These are phyloP conservation scores for Triplophysa yarkandensis DNA, from an alignment of 2,797 vertebrate genomes.

Conservation along the genomic window DNA sequence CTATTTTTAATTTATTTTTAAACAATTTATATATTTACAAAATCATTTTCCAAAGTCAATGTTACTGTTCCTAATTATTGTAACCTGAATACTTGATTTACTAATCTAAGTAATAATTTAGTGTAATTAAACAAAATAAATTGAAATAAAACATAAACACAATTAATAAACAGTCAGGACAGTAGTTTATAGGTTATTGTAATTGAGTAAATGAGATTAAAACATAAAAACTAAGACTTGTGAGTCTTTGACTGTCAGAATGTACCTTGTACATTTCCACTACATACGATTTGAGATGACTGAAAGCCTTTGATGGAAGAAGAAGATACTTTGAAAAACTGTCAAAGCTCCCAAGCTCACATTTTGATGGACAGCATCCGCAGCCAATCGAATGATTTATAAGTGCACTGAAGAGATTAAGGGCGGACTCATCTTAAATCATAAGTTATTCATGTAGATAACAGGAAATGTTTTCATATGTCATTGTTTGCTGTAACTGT, in stretches of 20 bases:
- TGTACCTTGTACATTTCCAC: neutral
- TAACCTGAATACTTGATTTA: too few species aligned
- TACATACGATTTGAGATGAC: neutral
- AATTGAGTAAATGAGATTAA: too few species aligned
- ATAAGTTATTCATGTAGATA: conserved; percentile 38
- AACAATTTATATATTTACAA: too few species aligned
- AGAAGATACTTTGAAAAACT: neutral
- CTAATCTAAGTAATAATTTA: too few species aligned
- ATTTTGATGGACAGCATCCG: conserved; percentile 19
- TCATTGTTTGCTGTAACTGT: conserved; percentile 47
- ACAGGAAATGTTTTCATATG: conserved; percentile 46
- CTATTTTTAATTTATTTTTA: too few species aligned
- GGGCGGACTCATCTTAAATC: conserved; percentile 35
- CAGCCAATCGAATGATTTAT: conserved; percentile 24
- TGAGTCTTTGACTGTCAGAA: neutral
- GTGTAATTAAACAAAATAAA: too few species aligned
- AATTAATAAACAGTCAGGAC: too few species aligned
- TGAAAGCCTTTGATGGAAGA: neutral
- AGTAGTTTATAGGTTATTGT: too few species aligned
- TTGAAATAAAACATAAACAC: too few species aligned
- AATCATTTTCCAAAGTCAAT: too few species aligned
- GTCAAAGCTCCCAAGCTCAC: neutral
- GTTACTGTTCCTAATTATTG: too few species aligned
- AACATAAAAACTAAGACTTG: neutral
- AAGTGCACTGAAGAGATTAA: neutral